phyloP scores from a whole-genome alignment of 2,888 invertebrate genomes.

The Agonopterix alstromeriana region DNA sequence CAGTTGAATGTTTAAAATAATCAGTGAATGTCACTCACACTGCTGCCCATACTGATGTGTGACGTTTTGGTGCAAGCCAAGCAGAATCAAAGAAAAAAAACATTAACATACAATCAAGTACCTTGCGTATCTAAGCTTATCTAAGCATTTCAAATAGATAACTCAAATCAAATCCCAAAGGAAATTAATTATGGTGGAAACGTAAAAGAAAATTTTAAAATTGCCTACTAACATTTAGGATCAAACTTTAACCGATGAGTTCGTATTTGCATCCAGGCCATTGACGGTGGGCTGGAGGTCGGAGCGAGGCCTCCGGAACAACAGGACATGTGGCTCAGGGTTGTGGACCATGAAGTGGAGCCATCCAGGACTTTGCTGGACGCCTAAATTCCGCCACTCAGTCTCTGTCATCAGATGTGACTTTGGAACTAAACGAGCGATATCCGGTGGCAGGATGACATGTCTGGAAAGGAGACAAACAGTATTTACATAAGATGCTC shows the following conservation, averaged over 20 bases:
- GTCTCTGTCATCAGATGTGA: slow-evolving; percentile 95
- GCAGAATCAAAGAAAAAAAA: too few relatives aligned
- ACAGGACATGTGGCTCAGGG: slow-evolving; percentile 92
- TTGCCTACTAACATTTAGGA: too few relatives aligned
- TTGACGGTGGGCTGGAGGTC: background rate
- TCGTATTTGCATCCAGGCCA: background rate
- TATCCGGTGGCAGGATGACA: slow-evolving; percentile 91
- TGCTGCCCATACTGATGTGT: too few relatives aligned
- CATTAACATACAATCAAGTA: too few relatives aligned
- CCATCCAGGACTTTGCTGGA: slow-evolving; percentile 93
- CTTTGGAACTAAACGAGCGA: slow-evolving; percentile 90
- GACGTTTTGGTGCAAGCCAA: too few relatives aligned
- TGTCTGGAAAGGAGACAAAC: slow-evolving; percentile 77
- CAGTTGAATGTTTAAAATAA: too few relatives aligned
- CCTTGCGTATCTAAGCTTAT: too few relatives aligned
- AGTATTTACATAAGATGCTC: background rate
- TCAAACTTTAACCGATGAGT: background rate
- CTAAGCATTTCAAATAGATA: too few relatives aligned
- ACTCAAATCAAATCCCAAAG: too few relatives aligned
- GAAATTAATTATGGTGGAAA: too few relatives aligned
- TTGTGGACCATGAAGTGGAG: slow-evolving; percentile 94
- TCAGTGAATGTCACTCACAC: too few relatives aligned
- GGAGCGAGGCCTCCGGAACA: slow-evolving; percentile 80
- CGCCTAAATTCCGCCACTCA: slow-evolving; percentile 96
- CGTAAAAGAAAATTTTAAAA: too few relatives aligned